These are phyloP conservation scores for Tragopan temminckii DNA, from an alignment of 2,797 vertebrate species.

Conservation along the genomic window DNA sequence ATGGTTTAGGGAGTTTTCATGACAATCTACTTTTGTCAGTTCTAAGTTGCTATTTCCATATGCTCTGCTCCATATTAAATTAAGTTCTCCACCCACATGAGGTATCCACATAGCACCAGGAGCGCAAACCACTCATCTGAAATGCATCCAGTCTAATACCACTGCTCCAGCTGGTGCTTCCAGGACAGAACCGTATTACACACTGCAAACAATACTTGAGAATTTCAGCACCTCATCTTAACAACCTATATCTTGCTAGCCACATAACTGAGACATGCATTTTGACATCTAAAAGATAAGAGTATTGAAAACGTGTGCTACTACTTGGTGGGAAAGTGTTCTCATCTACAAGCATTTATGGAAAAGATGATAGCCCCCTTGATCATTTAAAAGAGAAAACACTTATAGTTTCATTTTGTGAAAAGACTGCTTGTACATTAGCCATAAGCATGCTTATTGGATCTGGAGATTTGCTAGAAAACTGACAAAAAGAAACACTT, in stretches of 20 bases:
- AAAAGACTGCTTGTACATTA: fast-evolving
- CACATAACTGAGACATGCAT: fast-evolving
- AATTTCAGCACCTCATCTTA: background rate
- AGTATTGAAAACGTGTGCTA: background rate
- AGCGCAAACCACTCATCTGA: fast-evolving
- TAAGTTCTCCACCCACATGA: background rate
- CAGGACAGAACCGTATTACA: fast-evolving
- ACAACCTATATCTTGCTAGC: background rate
- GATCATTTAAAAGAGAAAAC: background rate
- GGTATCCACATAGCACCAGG: background rate
- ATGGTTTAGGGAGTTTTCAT: background rate
- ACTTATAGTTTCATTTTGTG: background rate
- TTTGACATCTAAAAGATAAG: background rate
- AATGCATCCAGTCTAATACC: background rate
- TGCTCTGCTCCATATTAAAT: background rate
- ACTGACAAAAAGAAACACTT: background rate
- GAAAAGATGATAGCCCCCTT: background rate
- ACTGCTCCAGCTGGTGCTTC: background rate
- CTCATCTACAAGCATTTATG: background rate
- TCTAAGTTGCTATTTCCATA: background rate
- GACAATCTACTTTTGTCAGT: background rate
- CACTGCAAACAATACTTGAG: background rate
- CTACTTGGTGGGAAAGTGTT: background rate
- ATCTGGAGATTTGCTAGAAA: background rate
- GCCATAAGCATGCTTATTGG: fast-evolving